Base-by-base conservation (phyloP, 2,888 invertebrate genomes). In the Hofmannophila pseudospretella region DNA sequence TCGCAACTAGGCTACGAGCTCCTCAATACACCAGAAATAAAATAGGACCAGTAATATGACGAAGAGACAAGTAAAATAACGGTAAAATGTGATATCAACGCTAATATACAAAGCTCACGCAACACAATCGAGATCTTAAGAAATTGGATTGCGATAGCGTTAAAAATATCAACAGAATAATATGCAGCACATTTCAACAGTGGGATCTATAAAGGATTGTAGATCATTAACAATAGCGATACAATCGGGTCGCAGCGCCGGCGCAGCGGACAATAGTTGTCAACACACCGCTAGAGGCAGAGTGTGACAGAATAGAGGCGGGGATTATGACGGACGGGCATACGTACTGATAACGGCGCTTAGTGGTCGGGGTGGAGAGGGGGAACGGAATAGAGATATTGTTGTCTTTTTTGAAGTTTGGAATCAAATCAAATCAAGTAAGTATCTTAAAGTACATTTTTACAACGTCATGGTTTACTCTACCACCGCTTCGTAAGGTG, bases 251-350 rank as follows among this genome's bases (percentile, higher is more conserved):
- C 54, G 59, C 53, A 38, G 34, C 51, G 59, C 58, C 58, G 50
- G 33, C 44, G 35, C 34, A n/a, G 35, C 38, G 41, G 41, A 77
- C 75, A 79, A 76, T 73, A 50, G 52, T 58, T 77, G 82, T 82
- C 79, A 77, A 73, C 84, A 72, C 72, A 34, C 9, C 9, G 12
- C 49, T 52, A n/a, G 41, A 41, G 44, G 32, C 10, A 25, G 12
- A 25, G 33, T 34, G 8, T 28, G 34, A 43, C 43, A 39, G 34
- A 33, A 41, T 12, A 40, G 27, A 37, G 47, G 39, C 37, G 42
- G 42, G 51, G 59, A 62, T 58, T 56, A 52, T 55, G 64, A 65
- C 64, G 57, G 58, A 63, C 64, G 47, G 46, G 51, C 59, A 50
- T 45, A 74, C 72, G 73, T 73, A 69, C 61, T 68, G 45, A 63